These are phyloP conservation scores for Macrosteles quadrilineatus DNA, from an alignment of 1,140 invertebrate genomes.

Conservation along the genomic window DNA sequence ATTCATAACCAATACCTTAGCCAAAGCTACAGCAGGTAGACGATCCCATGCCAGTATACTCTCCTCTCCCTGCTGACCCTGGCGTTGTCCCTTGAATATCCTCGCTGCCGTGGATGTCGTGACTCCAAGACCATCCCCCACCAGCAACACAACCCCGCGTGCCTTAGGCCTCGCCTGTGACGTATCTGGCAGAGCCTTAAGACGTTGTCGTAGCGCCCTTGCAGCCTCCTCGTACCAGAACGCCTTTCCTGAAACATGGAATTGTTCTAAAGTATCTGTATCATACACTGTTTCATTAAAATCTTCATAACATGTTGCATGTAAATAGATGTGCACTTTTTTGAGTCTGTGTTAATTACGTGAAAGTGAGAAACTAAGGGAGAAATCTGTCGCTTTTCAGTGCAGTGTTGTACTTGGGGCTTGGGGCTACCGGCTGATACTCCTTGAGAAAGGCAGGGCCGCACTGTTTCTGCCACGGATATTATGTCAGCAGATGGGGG, in stretches of 20 bases:
- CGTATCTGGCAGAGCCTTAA: conserved; percentile 29
- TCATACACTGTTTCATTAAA: too few species aligned
- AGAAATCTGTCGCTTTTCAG: too few species aligned
- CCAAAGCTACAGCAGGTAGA: conserved; percentile 69
- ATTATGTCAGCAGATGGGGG: too few species aligned
- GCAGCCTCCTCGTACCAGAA: conserved; percentile 45
- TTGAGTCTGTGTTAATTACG: too few species aligned
- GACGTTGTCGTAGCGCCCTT: conserved; percentile 34
- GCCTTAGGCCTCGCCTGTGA: conserved; percentile 30
- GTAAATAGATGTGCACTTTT: too few species aligned
- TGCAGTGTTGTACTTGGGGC: too few species aligned
- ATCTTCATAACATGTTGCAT: too few species aligned
- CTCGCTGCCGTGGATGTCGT: conserved; percentile 74
- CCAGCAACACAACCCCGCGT: conserved; percentile 71
- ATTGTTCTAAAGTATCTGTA: too few species aligned
- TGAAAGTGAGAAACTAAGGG: too few species aligned
- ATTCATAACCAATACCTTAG: conserved; percentile 60
- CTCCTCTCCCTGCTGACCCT: conserved; percentile 62
- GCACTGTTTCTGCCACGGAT: too few species aligned
- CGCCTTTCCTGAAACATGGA: conserved; percentile 42
- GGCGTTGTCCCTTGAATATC: conserved; percentile 60
- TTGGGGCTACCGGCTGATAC: too few species aligned
- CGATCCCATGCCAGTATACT: conserved; percentile 67
- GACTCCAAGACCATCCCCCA: conserved; percentile 81
- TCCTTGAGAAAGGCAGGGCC: too few species aligned